These are phyloP conservation scores for Aphelenchoides fujianensis DNA, from an alignment of 1,140 invertebrate species.

Conservation along the genomic window DNA sequence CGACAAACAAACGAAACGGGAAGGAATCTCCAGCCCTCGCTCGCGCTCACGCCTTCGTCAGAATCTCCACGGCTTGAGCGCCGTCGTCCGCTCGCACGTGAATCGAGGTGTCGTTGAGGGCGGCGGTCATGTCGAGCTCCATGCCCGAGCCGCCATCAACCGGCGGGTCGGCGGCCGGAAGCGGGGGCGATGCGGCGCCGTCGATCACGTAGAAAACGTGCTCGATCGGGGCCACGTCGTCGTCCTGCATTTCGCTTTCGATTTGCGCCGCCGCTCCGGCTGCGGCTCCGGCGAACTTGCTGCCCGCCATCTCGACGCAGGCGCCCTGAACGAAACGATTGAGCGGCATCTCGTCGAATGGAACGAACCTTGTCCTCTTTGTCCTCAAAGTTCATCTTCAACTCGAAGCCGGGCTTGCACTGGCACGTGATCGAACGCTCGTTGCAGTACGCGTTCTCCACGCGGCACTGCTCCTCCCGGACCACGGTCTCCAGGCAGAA, in stretches of 20 bases:
- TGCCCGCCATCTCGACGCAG: constrained; percentile 12
- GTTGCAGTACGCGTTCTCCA: constrained; percentile 58
- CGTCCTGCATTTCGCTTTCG: not conserved
- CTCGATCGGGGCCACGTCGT: constrained; percentile 6
- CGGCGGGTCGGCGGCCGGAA: constrained; percentile 7
- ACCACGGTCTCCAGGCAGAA: constrained; percentile 56
- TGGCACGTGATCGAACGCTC: constrained; percentile 58
- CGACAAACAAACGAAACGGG: no score
- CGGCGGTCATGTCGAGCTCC: constrained; percentile 16
- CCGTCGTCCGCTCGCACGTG: constrained; percentile 1
- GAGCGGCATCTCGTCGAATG: not conserved
- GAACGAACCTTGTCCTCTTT: constrained; percentile 41
- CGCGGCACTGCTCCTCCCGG: constrained; percentile 52
- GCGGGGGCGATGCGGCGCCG: not conserved
- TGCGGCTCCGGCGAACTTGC: constrained; percentile 4
- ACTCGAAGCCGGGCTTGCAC: constrained; percentile 55
- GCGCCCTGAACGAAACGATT: constrained; percentile 2
- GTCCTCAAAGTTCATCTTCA: constrained; percentile 55
- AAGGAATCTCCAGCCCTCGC: no score
- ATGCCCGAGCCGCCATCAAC: constrained; percentile 8
- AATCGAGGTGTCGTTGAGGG: constrained; percentile 19
- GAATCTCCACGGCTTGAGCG: constrained; percentile 7
- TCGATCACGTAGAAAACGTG: constrained; percentile 13
- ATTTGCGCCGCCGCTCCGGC: not conserved
- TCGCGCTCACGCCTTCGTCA: constrained; percentile 18